Base-by-base conservation (phyloP, 2,797 vertebrate species). In the Labeo calbasu region DNA sequence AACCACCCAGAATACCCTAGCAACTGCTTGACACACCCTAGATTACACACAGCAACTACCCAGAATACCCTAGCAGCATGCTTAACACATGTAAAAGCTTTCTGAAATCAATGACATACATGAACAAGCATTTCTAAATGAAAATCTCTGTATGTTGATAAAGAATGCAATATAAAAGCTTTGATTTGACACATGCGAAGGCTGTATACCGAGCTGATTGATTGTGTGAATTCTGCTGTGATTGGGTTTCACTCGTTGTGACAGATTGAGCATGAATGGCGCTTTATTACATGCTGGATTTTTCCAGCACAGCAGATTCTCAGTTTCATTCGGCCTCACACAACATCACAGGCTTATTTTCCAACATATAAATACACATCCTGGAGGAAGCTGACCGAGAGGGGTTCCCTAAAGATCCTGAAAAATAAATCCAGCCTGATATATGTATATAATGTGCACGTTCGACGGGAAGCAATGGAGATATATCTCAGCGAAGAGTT, bases 401-500 rank as follows among this genome's bases (percentile, higher is more conserved):
- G 89, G 4, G 83, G 86, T 86, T 89, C 88, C 84, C 71, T 75
- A 69, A 55, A 51, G 75, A 83, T 65, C 65, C 8, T 75, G 65
- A 59, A 79, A 43, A 90, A 88, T 53, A 61, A 81, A 61, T 84
- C 73, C 68, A 72, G 53, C 84, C 82, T 85, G 86, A 88, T 77
- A 81, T 78, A 46, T 89, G 84, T 82, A 84, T 87, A 87, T 75
- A 84, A 84, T 75, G 85, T 78, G 82, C 84, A 88, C n/a, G 68
- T 83, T 87, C 53, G 82, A 80, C 28, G 61, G 87, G 63, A 85
- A 84, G 87, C 86, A 86, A 87, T 84, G 83, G 77, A 88, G 84
- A 80, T 87, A 86, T 83, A 89, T 82, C 82, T 88, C 85, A 81
- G 77, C 59, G 82, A 88, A 83, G 77, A 87, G 50, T 81, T 86